A percentile compares a stretch with the other conserved stretches of the same genome.
Conservation (phyloP, 1,140 invertebrate genomes). For the Phenacoccus solenopsis region DNA sequence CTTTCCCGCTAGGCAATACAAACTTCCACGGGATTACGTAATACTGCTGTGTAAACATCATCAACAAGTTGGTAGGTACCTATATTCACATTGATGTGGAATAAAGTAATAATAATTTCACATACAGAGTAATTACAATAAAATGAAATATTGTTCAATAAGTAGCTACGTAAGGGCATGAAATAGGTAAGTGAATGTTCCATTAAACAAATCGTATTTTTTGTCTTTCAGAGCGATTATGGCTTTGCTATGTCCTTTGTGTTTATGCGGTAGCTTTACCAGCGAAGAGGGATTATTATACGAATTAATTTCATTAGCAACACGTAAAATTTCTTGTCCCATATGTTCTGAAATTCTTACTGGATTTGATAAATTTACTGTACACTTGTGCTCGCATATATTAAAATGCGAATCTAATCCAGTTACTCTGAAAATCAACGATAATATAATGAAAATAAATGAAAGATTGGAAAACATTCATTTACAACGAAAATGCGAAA, state of each 20-base stretch:
- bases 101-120: too few relatives aligned
- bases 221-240: background rate
- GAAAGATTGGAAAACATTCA: background rate
- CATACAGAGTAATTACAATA: too few relatives aligned
- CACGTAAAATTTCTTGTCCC: conserved; percentile 56
- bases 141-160: too few relatives aligned
- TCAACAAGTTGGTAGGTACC: too few relatives aligned
- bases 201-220: too few relatives aligned
- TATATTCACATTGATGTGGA: too few relatives aligned
- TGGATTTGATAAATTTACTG: conserved; percentile 71
- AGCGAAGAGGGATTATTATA: conserved; percentile 52
- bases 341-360: conserved; percentile 57
- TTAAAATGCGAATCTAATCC: conserved; percentile 13
- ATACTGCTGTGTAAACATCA: too few relatives aligned
- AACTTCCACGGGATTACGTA: too few relatives aligned
- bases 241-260: conserved; percentile 47
- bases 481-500: background rate
- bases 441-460: background rate
- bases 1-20: too few relatives aligned
- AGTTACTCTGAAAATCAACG: background rate
- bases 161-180: too few relatives aligned
- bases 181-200: too few relatives aligned
- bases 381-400: conserved; percentile 62
- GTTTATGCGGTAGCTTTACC: conserved; percentile 53
- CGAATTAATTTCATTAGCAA: conserved; percentile 57